Percentiles rank a stretch among this genome's conserved stretches.
Evolutionary conservation across 1,140 invertebrate species (phyloP).

Genomic region (Cheumatopsyche charites): DNA sequence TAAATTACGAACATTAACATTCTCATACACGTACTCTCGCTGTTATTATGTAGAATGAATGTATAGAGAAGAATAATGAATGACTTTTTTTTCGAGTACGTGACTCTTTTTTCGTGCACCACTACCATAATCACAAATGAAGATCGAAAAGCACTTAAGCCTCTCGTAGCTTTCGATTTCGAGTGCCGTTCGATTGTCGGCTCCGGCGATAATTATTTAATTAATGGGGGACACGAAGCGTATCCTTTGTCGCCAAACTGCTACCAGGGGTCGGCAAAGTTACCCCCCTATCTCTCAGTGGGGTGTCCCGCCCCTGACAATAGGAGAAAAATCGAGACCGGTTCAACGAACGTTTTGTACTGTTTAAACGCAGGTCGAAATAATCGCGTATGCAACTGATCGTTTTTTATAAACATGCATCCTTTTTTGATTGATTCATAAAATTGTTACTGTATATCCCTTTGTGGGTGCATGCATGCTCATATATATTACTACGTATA

Average conservation of each 20-base stretch:
- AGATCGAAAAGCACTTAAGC: constrained; percentile 29
- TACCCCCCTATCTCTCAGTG: neutral
- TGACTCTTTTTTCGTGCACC: too few relatives aligned
- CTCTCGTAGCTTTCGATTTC: neutral
- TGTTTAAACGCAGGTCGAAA: neutral
- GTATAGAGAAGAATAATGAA: too few relatives aligned
- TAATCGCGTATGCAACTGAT: neutral
- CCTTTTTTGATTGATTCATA: too few relatives aligned
- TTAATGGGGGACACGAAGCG: constrained; percentile 43
- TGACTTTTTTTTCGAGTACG: too few relatives aligned
- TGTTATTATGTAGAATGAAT: too few relatives aligned
- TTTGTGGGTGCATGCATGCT: too few relatives aligned
- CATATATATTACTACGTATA: too few relatives aligned
- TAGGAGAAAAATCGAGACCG: constrained; percentile 2
- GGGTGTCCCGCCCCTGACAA: constrained; percentile 21
- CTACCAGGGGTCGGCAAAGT: constrained; percentile 19
- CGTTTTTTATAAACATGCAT: too few relatives aligned
- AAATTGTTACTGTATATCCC: too few relatives aligned
- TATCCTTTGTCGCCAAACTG: constrained; percentile 38
- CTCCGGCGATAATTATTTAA: constrained; percentile 42
- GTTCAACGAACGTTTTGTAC: constrained; percentile 10
- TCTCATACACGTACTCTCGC: too few relatives aligned
- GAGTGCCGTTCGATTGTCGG: constrained; percentile 29
- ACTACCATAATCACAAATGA: neutral
- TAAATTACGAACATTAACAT: too few relatives aligned